Percentiles rank a stretch among this genome's conserved stretches.
Conservation (phyloP, 2,113 vertebrate genomes). For the Mustela nigripes region DNA sequence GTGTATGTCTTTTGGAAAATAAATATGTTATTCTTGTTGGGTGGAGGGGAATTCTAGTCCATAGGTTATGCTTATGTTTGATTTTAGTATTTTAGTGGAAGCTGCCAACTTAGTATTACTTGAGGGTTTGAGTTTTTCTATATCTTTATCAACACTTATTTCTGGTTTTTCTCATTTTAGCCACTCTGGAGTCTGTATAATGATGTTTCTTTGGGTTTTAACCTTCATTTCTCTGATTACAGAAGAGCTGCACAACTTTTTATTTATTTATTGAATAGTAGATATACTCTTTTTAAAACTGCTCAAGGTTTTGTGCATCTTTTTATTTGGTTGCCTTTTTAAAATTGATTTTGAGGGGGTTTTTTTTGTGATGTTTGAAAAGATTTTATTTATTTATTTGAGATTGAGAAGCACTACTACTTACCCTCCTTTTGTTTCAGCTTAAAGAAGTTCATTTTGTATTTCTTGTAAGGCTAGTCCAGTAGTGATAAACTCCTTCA, state of each 20-base stretch:
- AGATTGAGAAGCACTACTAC: not conserved
- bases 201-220: not conserved
- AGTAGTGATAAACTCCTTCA: not conserved
- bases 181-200: not conserved
- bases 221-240: too few relatives aligned
- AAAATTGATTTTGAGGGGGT: not conserved
- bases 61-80: not conserved
- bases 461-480: not conserved
- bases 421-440: not conserved
- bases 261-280: not conserved
- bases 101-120: not conserved
- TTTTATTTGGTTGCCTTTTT: not conserved
- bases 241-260: not conserved
- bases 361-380: not conserved
- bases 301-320: not conserved
- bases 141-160: not conserved
- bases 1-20: not conserved
- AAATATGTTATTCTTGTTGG: not conserved
- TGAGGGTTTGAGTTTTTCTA: not conserved
- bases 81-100: conserved; percentile 44
- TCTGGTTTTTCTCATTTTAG: not conserved
- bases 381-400: not conserved
- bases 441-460: not conserved
- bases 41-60: not conserved
- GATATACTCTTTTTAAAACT: not conserved